Evolutionary conservation across 2,888 invertebrate genomes (phyloP).

Genomic region (Melanargia galathea): DNA sequence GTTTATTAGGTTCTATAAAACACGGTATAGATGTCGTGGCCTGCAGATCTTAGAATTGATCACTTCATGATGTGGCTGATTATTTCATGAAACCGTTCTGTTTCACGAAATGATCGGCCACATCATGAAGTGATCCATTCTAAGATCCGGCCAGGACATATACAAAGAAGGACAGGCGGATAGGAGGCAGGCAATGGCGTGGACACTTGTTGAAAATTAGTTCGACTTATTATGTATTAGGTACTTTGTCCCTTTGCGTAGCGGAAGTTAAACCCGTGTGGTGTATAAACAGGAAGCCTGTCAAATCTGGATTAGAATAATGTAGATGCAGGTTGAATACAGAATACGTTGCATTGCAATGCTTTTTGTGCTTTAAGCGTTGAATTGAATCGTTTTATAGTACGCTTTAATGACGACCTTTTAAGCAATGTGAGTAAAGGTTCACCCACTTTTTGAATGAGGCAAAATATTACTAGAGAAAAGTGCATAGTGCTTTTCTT

Average conservation of each 20-base stretch:
- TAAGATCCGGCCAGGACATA: no score
- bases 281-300: constrained; percentile 7
- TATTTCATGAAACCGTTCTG: no score
- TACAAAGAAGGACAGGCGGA: no score
- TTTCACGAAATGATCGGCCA: no score
- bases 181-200: neutral
- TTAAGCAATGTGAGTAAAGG: constrained; percentile 12
- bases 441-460: neutral
- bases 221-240: neutral
- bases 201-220: neutral
- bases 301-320: constrained; percentile 19
- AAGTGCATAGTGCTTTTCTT: neutral
- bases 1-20: no score
- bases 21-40: no score
- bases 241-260: neutral
- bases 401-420: constrained; percentile 3
- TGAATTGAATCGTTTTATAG: constrained; percentile 1
- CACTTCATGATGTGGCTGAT: no score
- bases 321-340: constrained; percentile 3
- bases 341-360: constrained; percentile 1
- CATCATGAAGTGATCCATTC: no score
- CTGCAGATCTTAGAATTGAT: no score
- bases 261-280: neutral
- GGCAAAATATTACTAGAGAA: neutral
- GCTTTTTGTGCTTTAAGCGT: constrained; percentile 9